Percentiles rank a stretch among this genome's conserved stretches.
Conservation (phyloP, 2,797 vertebrate species). For the Alexandromys oeconomus region DNA sequence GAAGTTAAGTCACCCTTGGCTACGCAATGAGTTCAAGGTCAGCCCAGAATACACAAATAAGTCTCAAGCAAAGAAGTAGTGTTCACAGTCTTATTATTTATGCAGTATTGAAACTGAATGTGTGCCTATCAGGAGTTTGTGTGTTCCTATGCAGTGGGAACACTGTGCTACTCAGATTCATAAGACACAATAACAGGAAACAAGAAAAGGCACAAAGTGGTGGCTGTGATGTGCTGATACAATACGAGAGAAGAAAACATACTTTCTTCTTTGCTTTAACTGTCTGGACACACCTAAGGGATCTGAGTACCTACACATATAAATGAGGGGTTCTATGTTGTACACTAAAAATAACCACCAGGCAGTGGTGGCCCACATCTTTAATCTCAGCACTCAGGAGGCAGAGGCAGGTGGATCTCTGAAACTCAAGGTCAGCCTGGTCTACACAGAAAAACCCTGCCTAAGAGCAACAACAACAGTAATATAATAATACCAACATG, state of each 20-base stretch:
- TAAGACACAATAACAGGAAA: not conserved
- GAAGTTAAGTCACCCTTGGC: too few relatives aligned
- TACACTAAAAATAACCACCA: not conserved
- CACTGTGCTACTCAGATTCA: not conserved
- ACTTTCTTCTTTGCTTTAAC: not conserved
- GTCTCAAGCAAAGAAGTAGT: not conserved
- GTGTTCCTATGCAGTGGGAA: not conserved
- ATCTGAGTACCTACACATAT: not conserved
- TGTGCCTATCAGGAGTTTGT: not conserved
- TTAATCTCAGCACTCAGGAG: too few relatives aligned
- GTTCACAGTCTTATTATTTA: not conserved
- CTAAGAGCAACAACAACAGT: too few relatives aligned
- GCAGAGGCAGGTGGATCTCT: too few relatives aligned
- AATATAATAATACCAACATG: not conserved
- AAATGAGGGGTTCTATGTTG: not conserved
- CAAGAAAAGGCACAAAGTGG: not conserved
- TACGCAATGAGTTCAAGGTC: not conserved
- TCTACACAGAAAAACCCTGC: too few relatives aligned
- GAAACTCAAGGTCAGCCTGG: too few relatives aligned
- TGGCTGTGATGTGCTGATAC: not conserved
- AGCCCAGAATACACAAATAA: not conserved
- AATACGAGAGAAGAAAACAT: not conserved
- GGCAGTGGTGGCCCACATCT: too few relatives aligned
- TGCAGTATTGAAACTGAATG: not conserved
- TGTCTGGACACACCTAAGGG: not conserved